Conservation (phyloP, 2,113 vertebrate species). For the Epinephelus lanceolatus region DNA sequence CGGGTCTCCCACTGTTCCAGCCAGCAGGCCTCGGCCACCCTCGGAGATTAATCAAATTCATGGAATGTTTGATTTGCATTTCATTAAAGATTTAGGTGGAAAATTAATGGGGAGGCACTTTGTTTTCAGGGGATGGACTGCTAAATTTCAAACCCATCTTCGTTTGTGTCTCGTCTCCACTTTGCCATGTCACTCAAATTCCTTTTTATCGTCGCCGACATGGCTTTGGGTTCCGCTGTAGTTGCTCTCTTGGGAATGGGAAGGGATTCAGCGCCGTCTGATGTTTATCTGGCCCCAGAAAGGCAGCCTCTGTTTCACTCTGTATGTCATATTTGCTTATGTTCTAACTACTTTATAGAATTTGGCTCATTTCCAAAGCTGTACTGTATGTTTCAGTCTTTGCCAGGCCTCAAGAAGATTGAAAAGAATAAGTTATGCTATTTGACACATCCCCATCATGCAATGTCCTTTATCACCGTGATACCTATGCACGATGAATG, state of each 20-base stretch:
- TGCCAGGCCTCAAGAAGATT: conserved; percentile 19
- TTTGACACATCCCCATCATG: conserved; percentile 28
- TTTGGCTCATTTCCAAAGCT: conserved; percentile 27
- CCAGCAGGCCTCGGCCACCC: conserved; percentile 73
- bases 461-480: not conserved
- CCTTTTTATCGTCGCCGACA: conserved; percentile 23
- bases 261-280: conserved; percentile 31
- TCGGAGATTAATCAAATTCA: conserved; percentile 80
- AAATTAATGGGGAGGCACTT: conserved; percentile 72
- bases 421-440: conserved; percentile 11
- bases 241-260: conserved; percentile 19
- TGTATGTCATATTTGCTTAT: conserved; percentile 3
- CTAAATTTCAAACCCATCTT: conserved; percentile 48
- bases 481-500: conserved; percentile 8
- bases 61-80: conserved; percentile 80
- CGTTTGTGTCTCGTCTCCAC: conserved; percentile 34
- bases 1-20: conserved; percentile 71
- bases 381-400: conserved; percentile 5
- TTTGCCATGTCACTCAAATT: conserved; percentile 32
- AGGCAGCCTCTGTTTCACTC: not conserved
- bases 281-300: conserved; percentile 31
- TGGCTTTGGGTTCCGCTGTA: conserved; percentile 30
- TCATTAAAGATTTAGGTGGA: conserved; percentile 73
- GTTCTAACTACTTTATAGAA: conserved; percentile 12
- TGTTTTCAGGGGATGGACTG: conserved; percentile 46